Conservation (phyloP, 1,140 invertebrate species). For the Muscidifurax raptorellus region DNA sequence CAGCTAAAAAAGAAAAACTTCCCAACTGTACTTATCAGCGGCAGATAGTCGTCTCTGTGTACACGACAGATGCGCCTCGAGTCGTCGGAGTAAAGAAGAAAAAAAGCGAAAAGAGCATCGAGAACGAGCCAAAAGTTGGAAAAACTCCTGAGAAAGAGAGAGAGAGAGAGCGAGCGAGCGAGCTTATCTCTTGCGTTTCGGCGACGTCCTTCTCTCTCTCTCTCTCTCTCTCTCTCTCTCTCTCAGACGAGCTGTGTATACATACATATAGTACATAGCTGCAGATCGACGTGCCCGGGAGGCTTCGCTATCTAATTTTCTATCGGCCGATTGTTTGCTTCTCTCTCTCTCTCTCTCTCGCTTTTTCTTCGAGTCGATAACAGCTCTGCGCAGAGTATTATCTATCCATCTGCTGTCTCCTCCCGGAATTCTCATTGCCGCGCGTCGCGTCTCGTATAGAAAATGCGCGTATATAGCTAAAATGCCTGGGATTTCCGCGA, state of each 20-base stretch:
- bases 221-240: too few relatives aligned
- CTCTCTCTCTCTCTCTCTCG: background rate
- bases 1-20: background rate
- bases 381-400: conserved; percentile 11
- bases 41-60: conserved; percentile 3
- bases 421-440: conserved; percentile 7
- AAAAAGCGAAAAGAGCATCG: conserved; percentile 26
- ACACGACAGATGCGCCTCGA: background rate
- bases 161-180: background rate
- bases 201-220: background rate
- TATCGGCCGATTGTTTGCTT: conserved; percentile 41
- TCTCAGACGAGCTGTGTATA: background rate
- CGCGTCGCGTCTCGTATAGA: background rate
- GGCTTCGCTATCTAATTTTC: conserved; percentile 46
- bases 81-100: background rate
- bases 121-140: conserved; percentile 30
- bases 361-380: background rate
- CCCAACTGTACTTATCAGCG: background rate
- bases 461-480: background rate
- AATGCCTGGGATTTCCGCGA: background rate
- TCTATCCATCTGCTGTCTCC: background rate
- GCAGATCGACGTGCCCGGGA: conserved; percentile 31
- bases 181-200: conserved; percentile 1
- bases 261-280: background rate
- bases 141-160: conserved; percentile 7